Evolutionary conservation across 2,797 vertebrate species (phyloP), one percentile per base, ranked within the genome.

Genomic region (Discoglossus pictus): DNA sequence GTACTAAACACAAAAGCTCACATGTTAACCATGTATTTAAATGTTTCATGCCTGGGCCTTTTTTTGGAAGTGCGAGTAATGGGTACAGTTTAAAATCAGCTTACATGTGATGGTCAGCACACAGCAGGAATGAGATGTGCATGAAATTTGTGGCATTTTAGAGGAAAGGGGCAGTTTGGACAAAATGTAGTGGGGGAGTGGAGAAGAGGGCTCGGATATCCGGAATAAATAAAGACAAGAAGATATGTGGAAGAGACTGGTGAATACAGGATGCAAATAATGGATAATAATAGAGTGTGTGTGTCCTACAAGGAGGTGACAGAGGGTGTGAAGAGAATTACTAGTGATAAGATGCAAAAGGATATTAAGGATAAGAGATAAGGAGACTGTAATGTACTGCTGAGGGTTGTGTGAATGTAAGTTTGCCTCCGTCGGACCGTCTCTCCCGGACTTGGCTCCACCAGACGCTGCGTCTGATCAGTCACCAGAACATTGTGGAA

Each of bases 401-500:
- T 24, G 52, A 65, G 52, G 25, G 24, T n/a, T 23, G 27, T 66
- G 53, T 66, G 21, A 59, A 17, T 51, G 48, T 25, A 27, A 18
- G 53, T 20, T 43, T 23, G 15, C 13, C 63, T 27, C 24, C 2
- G 18, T 56, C 27, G 17, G 39, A 13, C 31, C 63, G 21, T 27
- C 43, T 44, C 44, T 21, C 47, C 15, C 23, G 23, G 47, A 35
- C 10, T 35, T 15, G 12, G 25, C 44, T 24, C 24, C 6, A 12
- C 38, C n/a, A 3, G 39, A 40, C 39, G 16, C 13, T n/a, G n/a
- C 8, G 38, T 10, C 25, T 52, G 47, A 34, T 42, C 16, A 52
- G 53, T 34, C 52, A 44, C 52, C 53, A 44, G 65, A 61, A 68
- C 56, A 46, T 46, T 61, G 43, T 61, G 38, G 59, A 58, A 27